phyloP scores from a whole-genome alignment of 2,113 vertebrate genomes.

The Hydrochoerus hydrochaeris region DNA sequence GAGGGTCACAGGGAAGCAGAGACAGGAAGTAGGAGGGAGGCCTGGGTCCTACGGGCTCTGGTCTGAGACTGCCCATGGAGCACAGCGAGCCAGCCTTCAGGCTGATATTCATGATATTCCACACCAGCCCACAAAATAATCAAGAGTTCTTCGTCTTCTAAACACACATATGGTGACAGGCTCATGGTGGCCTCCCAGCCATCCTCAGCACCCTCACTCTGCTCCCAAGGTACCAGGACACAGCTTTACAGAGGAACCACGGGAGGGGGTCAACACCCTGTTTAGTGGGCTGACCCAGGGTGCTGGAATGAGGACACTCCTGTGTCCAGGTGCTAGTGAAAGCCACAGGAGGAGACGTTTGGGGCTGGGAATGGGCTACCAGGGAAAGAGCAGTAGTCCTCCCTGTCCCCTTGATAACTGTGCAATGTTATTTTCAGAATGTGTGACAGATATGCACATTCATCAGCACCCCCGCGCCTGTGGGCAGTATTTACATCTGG shows the following conservation, averaged over 20 bases:
- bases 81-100: rapidly evolving
- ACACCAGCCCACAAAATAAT: rapidly evolving
- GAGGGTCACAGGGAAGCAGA: neutral
- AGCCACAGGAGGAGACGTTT: neutral
- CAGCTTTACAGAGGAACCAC: neutral
- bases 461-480: neutral
- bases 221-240: too few relatives aligned
- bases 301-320: neutral
- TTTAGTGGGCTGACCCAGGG: neutral
- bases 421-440: neutral
- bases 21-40: rapidly evolving
- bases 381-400: neutral
- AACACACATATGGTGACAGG: neutral
- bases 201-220: neutral
- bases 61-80: neutral
- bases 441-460: neutral
- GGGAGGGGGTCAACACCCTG: rapidly evolving
- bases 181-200: rapidly evolving
- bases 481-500: neutral
- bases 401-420: rapidly evolving
- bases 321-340: neutral
- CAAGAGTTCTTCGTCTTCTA: neutral
- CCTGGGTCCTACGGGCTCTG: rapidly evolving
- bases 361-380: too few relatives aligned
- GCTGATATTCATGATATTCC: rapidly evolving